These are phyloP conservation scores for Fistularia tabacaria DNA, from an alignment of 2,797 vertebrate species.

Conservation along the genomic window DNA sequence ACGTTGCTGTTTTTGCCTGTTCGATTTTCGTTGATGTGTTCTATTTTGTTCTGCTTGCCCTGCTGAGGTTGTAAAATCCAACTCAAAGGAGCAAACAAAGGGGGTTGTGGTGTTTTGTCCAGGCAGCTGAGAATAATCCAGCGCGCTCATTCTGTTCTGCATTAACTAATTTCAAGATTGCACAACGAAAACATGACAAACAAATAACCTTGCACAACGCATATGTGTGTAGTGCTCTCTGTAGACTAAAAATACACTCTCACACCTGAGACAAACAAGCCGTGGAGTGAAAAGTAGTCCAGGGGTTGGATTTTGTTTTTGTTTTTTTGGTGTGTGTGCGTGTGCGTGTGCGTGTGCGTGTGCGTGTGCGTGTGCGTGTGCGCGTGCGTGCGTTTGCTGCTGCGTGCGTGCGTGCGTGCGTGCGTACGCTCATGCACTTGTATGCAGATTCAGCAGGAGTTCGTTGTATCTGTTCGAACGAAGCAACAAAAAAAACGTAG, in stretches of 20 bases:
- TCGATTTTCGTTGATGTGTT: slow-evolving; percentile 32
- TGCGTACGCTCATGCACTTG: background rate
- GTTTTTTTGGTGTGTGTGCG: slow-evolving; percentile 8
- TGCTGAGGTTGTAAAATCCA: too few relatives aligned
- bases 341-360: background rate
- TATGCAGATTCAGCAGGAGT: slow-evolving; percentile 6
- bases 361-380: background rate
- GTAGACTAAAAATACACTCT: slow-evolving; percentile 16
- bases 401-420: slow-evolving; percentile 1
- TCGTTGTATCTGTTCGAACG: slow-evolving; percentile 7
- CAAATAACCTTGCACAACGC: background rate
- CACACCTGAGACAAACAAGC: slow-evolving; percentile 25
- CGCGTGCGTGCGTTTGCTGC: slow-evolving; percentile 1
- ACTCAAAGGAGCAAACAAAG: too few relatives aligned
- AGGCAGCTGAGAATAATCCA: background rate
- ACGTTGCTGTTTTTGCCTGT: slow-evolving; percentile 33
- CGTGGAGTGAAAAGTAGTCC: slow-evolving; percentile 26
- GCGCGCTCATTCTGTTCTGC: slow-evolving; percentile 1
- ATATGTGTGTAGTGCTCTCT: slow-evolving; percentile 1
- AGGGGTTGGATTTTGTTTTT: slow-evolving; percentile 2
- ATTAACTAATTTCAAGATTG: slow-evolving; percentile 6
- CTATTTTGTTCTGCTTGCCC: background rate
- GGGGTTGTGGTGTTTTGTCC: too few relatives aligned
- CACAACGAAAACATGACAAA: background rate
- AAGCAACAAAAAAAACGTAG: slow-evolving; percentile 5